phyloP scores from a whole-genome alignment of 2,113 vertebrate species.

The Pan paniscus region DNA sequence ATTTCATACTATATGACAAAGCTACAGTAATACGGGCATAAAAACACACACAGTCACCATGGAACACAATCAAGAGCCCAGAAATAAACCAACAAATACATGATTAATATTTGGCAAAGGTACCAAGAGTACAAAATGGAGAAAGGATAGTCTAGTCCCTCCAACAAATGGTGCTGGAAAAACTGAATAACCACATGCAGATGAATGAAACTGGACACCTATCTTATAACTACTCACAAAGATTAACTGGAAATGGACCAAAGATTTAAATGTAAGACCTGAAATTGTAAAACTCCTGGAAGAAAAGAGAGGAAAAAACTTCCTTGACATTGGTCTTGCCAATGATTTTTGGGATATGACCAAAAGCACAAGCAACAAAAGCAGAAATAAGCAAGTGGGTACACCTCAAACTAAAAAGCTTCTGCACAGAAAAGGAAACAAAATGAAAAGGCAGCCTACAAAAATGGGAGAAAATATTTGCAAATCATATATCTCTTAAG shows the following conservation, averaged over 20 bases:
- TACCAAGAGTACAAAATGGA: neutral
- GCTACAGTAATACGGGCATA: neutral
- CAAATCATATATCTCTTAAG: neutral
- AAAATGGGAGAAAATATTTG: neutral
- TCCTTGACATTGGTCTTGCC: neutral
- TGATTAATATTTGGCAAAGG: neutral
- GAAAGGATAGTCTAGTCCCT: neutral
- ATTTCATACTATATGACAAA: neutral
- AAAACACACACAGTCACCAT: neutral
- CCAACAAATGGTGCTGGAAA: neutral
- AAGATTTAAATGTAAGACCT: neutral
- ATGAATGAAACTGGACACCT: neutral
- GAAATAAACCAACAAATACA: neutral
- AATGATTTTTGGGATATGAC: neutral
- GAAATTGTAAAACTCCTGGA: neutral
- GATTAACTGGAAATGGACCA: neutral
- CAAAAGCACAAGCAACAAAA: neutral
- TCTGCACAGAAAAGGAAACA: neutral
- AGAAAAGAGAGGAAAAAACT: neutral
- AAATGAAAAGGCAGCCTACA: neutral
- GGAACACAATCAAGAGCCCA: neutral
- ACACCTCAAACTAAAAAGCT: neutral
- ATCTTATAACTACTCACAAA: neutral
- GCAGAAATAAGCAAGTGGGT: neutral
- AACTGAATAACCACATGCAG: neutral